A percentile compares a stretch with the other conserved stretches of the same genome.
Evolutionary conservation across 2,888 invertebrate species (phyloP).

Genomic region (Ashinkailepas kermadecensis): DNA sequence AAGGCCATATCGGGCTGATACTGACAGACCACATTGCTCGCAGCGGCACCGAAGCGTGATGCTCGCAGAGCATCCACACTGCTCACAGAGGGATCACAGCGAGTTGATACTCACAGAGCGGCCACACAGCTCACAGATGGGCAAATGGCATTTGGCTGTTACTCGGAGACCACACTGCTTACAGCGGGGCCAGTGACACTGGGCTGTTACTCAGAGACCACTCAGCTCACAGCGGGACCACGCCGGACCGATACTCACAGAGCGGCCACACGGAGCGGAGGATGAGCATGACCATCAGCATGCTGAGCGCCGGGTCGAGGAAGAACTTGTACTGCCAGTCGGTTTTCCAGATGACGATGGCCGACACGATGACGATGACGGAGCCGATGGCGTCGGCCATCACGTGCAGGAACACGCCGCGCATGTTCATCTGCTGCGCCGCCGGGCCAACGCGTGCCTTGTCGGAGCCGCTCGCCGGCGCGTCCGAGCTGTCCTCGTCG

Average conservation of each 20-base stretch:
- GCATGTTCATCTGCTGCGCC: constrained; percentile 90
- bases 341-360: constrained; percentile 57
- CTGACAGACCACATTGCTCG: too few relatives aligned
- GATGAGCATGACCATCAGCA: constrained; percentile 78
- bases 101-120: too few relatives aligned
- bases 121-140: too few relatives aligned
- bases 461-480: neutral
- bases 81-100: too few relatives aligned
- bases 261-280: constrained; percentile 80
- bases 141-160: too few relatives aligned
- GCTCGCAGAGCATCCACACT: too few relatives aligned
- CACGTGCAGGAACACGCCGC: constrained; percentile 98
- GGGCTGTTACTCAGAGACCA: too few relatives aligned
- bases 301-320: constrained; percentile 89
- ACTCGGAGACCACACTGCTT: too few relatives aligned
- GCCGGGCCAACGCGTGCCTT: neutral
- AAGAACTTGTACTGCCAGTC: constrained; percentile 61
- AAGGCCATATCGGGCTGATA: too few relatives aligned
- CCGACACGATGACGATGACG: constrained; percentile 80
- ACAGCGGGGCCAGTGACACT: too few relatives aligned
- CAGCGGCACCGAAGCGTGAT: too few relatives aligned
- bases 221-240: too few relatives aligned
- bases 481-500: neutral
- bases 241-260: constrained; percentile 38
- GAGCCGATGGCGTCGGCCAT: constrained; percentile 95